phyloP scores from a whole-genome alignment of 2,797 vertebrate species.

The Mastacembelus armatus region DNA sequence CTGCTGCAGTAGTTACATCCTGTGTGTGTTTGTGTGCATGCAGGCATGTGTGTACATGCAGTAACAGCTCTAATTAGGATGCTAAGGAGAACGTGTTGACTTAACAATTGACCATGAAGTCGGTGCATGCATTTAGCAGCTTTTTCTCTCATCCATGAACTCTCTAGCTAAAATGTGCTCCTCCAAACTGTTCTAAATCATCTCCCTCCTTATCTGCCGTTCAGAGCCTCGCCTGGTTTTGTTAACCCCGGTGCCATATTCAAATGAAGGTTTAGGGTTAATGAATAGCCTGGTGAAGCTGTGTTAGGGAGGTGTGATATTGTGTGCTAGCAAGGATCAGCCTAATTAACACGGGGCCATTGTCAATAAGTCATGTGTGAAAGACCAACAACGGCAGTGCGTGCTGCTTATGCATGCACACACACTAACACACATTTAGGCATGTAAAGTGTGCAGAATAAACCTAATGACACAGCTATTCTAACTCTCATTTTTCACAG shows the following conservation, averaged over 20 bases:
- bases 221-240: slow-evolving; percentile 18
- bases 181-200: slow-evolving; percentile 29
- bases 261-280: slow-evolving; percentile 68
- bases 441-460: background rate
- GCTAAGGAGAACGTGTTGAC: slow-evolving; percentile 62
- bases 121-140: slow-evolving; percentile 31
- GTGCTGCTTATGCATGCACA: slow-evolving; percentile 47
- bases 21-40: slow-evolving; percentile 49
- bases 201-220: slow-evolving; percentile 41
- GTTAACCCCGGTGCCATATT: slow-evolving; percentile 51
- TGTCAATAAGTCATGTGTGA: slow-evolving; percentile 76
- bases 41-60: slow-evolving; percentile 30
- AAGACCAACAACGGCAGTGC: slow-evolving; percentile 47
- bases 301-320: slow-evolving; percentile 56
- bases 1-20: slow-evolving; percentile 62
- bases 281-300: slow-evolving; percentile 67
- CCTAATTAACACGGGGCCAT: slow-evolving; percentile 72
- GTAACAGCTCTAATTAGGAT: slow-evolving; percentile 65
- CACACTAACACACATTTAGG: slow-evolving; percentile 25
- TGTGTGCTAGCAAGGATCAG: slow-evolving; percentile 64
- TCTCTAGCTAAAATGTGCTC: slow-evolving; percentile 28
- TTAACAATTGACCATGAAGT: slow-evolving; percentile 58
- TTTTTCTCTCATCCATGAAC: slow-evolving; percentile 29
- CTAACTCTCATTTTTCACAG: background rate
- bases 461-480: background rate